Percentiles rank a stretch among this genome's conserved stretches.
Conservation (phyloP, 2,888 invertebrate genomes). For the Lasioglossum marginatum region DNA sequence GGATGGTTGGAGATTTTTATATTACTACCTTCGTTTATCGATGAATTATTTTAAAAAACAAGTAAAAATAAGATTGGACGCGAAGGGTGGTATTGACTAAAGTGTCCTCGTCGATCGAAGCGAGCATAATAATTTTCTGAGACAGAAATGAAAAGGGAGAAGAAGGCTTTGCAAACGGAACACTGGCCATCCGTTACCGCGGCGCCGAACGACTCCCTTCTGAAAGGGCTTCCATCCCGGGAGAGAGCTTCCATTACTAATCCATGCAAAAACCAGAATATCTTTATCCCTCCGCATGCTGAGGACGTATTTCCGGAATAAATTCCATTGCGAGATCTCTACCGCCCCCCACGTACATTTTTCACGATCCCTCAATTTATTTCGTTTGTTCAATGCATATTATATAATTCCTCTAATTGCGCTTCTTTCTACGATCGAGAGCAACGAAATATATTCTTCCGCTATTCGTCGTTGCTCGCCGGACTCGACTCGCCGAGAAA, state of each 20-base stretch:
- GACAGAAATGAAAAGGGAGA: conserved; percentile 56
- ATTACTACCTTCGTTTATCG: too few relatives aligned
- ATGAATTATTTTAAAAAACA: neutral
- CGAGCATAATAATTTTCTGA: conserved; percentile 52
- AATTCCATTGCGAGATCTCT: conserved; percentile 76
- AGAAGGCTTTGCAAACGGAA: conserved; percentile 70
- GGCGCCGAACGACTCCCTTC: conserved; percentile 77
- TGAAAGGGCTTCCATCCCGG: conserved; percentile 83
- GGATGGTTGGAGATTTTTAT: too few relatives aligned
- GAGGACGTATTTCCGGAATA: conserved; percentile 84
- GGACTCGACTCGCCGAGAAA: neutral
- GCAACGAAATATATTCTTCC: neutral
- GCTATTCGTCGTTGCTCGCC: neutral
- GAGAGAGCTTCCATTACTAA: conserved; percentile 84
- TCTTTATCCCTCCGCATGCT: conserved; percentile 82
- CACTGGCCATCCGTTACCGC: conserved; percentile 76
- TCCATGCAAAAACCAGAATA: conserved; percentile 85
- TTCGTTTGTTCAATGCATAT: conserved; percentile 23
- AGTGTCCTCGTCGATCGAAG: conserved; percentile 47
- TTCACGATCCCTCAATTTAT: conserved; percentile 38
- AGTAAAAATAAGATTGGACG: neutral
- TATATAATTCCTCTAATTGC: conserved; percentile 22
- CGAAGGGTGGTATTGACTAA: neutral
- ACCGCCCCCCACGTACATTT: conserved; percentile 41
- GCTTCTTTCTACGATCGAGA: neutral